Conservation (phyloP, 2,113 vertebrate genomes). For the Pseudonaja textilis region DNA sequence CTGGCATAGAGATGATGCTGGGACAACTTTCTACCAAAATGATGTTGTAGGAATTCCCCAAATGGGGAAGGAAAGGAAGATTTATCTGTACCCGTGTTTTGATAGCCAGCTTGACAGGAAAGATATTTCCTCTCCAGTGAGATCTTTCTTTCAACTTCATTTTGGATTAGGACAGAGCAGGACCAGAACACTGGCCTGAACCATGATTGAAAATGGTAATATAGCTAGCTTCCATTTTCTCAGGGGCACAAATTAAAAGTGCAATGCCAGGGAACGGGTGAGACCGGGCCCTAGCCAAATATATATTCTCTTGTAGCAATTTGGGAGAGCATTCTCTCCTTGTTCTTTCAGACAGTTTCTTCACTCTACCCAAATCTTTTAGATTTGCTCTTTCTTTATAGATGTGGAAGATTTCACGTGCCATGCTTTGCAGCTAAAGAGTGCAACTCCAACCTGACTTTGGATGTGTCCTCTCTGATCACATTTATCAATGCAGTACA, state of each 20-base stretch:
- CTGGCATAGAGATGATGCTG: conserved; percentile 10
- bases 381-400: conserved; percentile 37
- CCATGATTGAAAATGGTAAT: conserved; percentile 40
- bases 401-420: conserved; percentile 55
- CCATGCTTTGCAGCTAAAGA: conserved; percentile 59
- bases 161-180: conserved; percentile 1
- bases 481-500: conserved; percentile 52
- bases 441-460: conserved; percentile 38
- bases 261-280: conserved; percentile 24
- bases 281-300: conserved; percentile 33
- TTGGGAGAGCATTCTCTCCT: conserved; percentile 26
- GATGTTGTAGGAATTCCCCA: conserved; percentile 49
- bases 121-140: conserved; percentile 24
- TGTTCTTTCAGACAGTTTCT: background rate
- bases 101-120: conserved; percentile 46
- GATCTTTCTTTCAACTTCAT: conserved; percentile 27
- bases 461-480: conserved; percentile 47
- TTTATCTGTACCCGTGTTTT: conserved; percentile 36
- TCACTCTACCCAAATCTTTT: background rate
- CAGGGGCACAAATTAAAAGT: conserved; percentile 33
- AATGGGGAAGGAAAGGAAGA: conserved; percentile 14
- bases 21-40: conserved; percentile 19
- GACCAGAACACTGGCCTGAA: conserved; percentile 17
- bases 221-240: conserved; percentile 39
- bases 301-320: conserved; percentile 53